These are phyloP conservation scores for Drosophila sturtevanti DNA, from an alignment of 1,140 invertebrate genomes.

Conservation along the genomic window DNA sequence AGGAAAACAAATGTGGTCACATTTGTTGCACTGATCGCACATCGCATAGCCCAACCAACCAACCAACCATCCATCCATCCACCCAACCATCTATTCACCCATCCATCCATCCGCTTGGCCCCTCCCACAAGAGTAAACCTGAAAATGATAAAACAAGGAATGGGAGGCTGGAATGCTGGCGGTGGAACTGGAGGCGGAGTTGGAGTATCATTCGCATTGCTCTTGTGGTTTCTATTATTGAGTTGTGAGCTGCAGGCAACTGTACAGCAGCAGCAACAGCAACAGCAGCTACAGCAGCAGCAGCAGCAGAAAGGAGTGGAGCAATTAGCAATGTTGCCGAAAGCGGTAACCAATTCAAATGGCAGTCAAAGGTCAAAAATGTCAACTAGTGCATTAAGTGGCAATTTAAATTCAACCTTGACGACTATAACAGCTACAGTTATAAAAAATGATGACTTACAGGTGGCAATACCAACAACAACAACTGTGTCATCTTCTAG, in stretches of 20 bases:
- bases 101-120: too few species aligned
- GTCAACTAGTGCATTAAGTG: conserved; percentile 8
- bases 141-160: conserved; percentile 18
- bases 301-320: not conserved
- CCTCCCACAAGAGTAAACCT: too few species aligned
- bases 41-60: not conserved
- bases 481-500: not conserved
- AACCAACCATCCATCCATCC: not conserved
- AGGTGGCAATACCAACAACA: not conserved
- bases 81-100: not conserved
- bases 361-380: not conserved
- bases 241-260: not conserved
- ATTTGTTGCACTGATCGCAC: conserved; percentile 20
- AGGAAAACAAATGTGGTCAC: conserved; percentile 39
- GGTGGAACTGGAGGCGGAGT: not conserved
- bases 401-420: conserved; percentile 56
- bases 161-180: not conserved
- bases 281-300: too few species aligned
- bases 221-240: conserved; percentile 22
- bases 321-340: conserved; percentile 45
- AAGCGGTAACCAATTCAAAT: not conserved
- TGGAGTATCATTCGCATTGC: not conserved
- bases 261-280: not conserved
- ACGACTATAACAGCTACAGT: not conserved
- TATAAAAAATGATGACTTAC: not conserved